Evolutionary conservation across 2,888 invertebrate species (phyloP).

Genomic region (Morpho deidamia): DNA sequence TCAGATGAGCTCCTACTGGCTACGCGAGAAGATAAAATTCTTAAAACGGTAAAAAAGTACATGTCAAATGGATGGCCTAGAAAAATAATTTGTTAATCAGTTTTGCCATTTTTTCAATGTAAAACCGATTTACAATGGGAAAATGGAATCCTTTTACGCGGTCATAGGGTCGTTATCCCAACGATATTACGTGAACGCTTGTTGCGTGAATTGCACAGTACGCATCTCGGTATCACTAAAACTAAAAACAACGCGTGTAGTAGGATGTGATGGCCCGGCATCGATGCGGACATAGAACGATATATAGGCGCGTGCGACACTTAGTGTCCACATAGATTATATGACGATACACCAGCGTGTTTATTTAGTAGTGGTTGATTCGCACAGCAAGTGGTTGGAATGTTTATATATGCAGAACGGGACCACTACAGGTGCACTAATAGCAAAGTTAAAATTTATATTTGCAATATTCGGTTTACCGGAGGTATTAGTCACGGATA

Average conservation of each 20-base stretch:
- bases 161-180: conserved; percentile 22
- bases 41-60: conserved; percentile 22
- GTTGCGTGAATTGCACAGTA: too few relatives aligned
- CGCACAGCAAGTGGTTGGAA: too few relatives aligned
- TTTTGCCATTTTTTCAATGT: conserved; percentile 22
- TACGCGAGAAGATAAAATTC: conserved; percentile 6
- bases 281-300: too few relatives aligned
- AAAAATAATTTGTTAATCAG: conserved; percentile 11
- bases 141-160: conserved; percentile 6
- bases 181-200: background rate
- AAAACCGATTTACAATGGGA: conserved; percentile 19
- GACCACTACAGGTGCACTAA: background rate
- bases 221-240: too few relatives aligned
- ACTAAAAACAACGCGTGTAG: too few relatives aligned
- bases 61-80: conserved; percentile 24
- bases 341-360: too few relatives aligned
- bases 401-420: too few relatives aligned
- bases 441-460: conserved; percentile 10
- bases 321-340: too few relatives aligned
- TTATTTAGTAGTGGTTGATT: too few relatives aligned
- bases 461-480: conserved; percentile 21
- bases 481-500: conserved; percentile 23
- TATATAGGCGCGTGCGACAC: too few relatives aligned
- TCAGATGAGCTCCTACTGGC: too few relatives aligned
- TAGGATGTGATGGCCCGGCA: too few relatives aligned